Conservation (phyloP, 2,888 invertebrate genomes). For the Stenichneumon culpator region DNA sequence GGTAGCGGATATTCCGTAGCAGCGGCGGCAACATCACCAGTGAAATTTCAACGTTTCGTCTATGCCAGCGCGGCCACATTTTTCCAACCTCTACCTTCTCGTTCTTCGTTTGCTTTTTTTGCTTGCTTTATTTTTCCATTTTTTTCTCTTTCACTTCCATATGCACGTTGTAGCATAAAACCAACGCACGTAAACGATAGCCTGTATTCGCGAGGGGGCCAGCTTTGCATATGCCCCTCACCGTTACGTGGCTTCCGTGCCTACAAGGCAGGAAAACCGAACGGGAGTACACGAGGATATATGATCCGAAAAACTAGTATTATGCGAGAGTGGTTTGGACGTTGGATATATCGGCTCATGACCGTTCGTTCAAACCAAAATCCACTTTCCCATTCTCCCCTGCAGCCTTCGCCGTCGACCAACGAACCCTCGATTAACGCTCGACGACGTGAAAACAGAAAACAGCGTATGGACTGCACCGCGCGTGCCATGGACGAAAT, state of each 20-base stretch:
- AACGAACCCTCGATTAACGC: neutral
- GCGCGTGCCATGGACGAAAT: constrained; percentile 12
- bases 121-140: neutral
- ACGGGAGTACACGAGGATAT: constrained; percentile 30
- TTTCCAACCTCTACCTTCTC: constrained; percentile 18
- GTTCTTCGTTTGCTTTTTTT: neutral
- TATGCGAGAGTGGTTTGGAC: constrained; percentile 33
- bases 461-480: neutral
- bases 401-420: neutral
- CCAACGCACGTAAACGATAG: neutral
- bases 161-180: neutral
- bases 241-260: neutral
- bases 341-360: constrained; percentile 41
- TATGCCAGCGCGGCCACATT: neutral
- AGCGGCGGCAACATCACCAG: neutral
- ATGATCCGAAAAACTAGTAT: constrained; percentile 46
- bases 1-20: constrained; percentile 12
- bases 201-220: neutral
- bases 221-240: neutral
- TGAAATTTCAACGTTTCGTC: constrained; percentile 21
- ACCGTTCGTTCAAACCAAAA: constrained; percentile 36
- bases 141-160: neutral
- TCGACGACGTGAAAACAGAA: constrained; percentile 4
- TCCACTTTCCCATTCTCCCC: constrained; percentile 17
- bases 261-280: neutral